Conservation (phyloP, 1,140 invertebrate species). For the Anastrepha obliqua region DNA sequence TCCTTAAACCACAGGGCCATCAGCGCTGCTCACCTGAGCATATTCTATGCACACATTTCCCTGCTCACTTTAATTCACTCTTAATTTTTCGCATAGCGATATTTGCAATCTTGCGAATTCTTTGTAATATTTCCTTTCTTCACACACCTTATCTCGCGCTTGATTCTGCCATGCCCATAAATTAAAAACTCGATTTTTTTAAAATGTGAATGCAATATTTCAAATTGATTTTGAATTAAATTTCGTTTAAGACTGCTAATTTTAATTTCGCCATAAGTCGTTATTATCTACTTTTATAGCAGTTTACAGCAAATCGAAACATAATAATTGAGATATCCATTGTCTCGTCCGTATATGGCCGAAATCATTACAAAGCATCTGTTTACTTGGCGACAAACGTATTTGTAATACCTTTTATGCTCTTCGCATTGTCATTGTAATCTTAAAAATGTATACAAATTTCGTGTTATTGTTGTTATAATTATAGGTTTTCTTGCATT, state of each 20-base stretch:
- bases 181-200: background rate
- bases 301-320: background rate
- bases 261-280: background rate
- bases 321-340: background rate
- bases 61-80: background rate
- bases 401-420: slow-evolving; percentile 45
- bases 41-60: too few species aligned
- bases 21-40: too few species aligned
- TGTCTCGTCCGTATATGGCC: background rate
- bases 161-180: background rate
- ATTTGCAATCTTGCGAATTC: background rate
- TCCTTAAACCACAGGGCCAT: too few species aligned
- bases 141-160: background rate
- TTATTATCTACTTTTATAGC: background rate
- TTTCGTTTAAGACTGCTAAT: background rate
- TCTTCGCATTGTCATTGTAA: slow-evolving; percentile 33
- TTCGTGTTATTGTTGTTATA: background rate
- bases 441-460: background rate
- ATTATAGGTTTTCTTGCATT: background rate
- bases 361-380: too few species aligned
- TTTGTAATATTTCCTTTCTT: background rate
- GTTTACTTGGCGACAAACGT: background rate
- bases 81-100: background rate
- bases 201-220: background rate
- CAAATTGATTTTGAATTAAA: background rate